Base-by-base conservation (phyloP, 1,140 invertebrate genomes). In the Campoletis sonorensis region DNA sequence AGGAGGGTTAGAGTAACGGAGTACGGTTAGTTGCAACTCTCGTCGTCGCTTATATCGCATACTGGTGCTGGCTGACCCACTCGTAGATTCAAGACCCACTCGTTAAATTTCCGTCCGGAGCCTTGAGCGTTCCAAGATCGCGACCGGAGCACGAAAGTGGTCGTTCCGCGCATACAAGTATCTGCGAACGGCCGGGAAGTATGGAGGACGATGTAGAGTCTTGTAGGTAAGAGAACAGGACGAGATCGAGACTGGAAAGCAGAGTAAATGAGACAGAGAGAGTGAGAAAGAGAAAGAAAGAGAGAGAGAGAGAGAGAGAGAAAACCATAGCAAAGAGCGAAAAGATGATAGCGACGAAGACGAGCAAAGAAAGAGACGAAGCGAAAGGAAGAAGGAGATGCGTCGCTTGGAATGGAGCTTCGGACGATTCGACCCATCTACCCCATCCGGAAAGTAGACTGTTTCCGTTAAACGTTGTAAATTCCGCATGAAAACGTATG, bases 401-500 rank as follows among this genome's bases (percentile, higher is more conserved):
- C 70, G 79, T 58, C 79, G 77, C 58, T 82, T 26, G 23, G 26
- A 76, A 80, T 40, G 33, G 58, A 81, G 70, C 71, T 67, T 72
- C 37, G 75, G 76, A 73, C 58, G 79, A 78, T 80, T 86, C 84
- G 85, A 81, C 79, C 61, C 21, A 30, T 81, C 51, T 76, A 82
- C 51, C 82, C 81, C 78, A 37, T 45, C 79, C 58, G 68, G 84
- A 75, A 86, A 86, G 83, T 85, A 80, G 76, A 85, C 79, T 67
- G 82, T 84, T 86, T 83, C 73, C 80, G 80, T 83, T 68, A 73
- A 83, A 80, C 81, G 79, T 78, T 80, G 68, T 61, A 79, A 84
- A 85, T 83, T 82, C 83, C 75, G 73, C 79, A 81, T 79, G 73
- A 84, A 77, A 82, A 67, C 83, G 37, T 83, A 81, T 75, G 79